Evolutionary conservation across 1,140 invertebrate genomes (phyloP), one percentile per base, ranked within the genome.

Genomic region (Achatina immaculata): DNA sequence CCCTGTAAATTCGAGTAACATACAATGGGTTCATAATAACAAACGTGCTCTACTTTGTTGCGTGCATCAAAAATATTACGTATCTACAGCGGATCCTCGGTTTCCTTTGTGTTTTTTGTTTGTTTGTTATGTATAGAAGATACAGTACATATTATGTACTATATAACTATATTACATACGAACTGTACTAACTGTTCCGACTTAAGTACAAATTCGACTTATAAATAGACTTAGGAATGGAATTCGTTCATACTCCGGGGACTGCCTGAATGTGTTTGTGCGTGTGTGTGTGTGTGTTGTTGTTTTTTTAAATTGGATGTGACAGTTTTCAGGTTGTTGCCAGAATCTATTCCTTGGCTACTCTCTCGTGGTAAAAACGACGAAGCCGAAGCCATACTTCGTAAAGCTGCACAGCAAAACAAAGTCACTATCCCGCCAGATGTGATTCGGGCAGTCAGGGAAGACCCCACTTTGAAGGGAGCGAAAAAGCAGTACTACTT

Each of bases 261-360:
- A 11, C 11, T 24, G 24, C 48, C 11, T 51, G 48, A 24, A 14
- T 14, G 48, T 51, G 11, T 24, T 51, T 14, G 24, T 51, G 48
- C 11, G 48, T 51, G 24, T 14, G 11, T 14, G 11, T 51, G n/a
- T n/a, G n/a, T n/a, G n/a, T n/a, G n/a, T n/a, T n/a, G n/a, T n/a
- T n/a, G n/a, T n/a, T n/a, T n/a, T 51, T 14, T 14, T 51, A 14
- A 51, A 51, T 11, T 14, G 24, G 24, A 11, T 14, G 11, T 51
- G 24, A 51, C 48, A 51, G 11, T 11, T 65, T 65, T 34, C 62
- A 90, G 89, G 76, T 79, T 89, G 40, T 73, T 90, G 31, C 86
- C 87, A 9, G 89, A 90, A 73, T 89, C 88, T 21, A 83, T 88
- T 11, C 82, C 88, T 31, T 90, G 89, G 89, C 76, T 88, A 34